Evolutionary conservation across 2,888 invertebrate species (phyloP).

Genomic region (Heliconius hortense): DNA sequence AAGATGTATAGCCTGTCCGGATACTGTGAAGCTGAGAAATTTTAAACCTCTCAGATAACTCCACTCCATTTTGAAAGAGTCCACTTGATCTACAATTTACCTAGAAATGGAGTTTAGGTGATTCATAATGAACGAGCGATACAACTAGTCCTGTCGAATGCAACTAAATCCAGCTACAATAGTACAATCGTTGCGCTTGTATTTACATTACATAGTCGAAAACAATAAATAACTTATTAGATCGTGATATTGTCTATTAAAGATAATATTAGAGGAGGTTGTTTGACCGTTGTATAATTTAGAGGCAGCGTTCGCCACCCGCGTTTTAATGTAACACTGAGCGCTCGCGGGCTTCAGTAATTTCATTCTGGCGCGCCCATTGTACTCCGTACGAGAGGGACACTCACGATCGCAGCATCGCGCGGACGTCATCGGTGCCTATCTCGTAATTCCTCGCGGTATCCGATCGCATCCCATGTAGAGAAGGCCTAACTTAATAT

Average conservation of each 20-base stretch:
- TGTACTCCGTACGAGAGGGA: slow-evolving; percentile 54
- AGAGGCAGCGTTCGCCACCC: slow-evolving; percentile 39
- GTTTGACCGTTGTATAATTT: slow-evolving; percentile 38
- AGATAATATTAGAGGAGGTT: slow-evolving; percentile 40
- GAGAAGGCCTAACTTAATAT: slow-evolving; percentile 78
- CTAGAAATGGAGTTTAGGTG: not conserved
- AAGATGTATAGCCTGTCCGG: slow-evolving; percentile 39
- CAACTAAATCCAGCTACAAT: slow-evolving; percentile 13
- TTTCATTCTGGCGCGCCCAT: slow-evolving; percentile 59
- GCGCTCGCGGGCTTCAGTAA: slow-evolving; percentile 65
- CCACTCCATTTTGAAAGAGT: not conserved
- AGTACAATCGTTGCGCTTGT: slow-evolving; percentile 12
- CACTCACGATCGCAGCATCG: slow-evolving; percentile 76
- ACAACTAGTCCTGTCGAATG: not conserved
- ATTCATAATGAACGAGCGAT: not conserved
- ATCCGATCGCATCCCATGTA: slow-evolving; percentile 69
- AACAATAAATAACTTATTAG: slow-evolving; percentile 37
- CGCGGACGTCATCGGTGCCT: slow-evolving; percentile 66
- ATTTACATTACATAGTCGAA: slow-evolving; percentile 19
- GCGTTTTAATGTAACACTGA: slow-evolving; percentile 61
- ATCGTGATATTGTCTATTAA: slow-evolving; percentile 41
- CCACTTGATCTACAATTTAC: slow-evolving; percentile 2
- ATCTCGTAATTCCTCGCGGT: slow-evolving; percentile 67
- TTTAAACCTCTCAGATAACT: slow-evolving; percentile 19
- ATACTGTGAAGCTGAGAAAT: slow-evolving; percentile 12